Evolutionary conservation across 2,888 invertebrate species (phyloP), one percentile per base, ranked within the genome.

Genomic region (Deilephila elpenor): DNA sequence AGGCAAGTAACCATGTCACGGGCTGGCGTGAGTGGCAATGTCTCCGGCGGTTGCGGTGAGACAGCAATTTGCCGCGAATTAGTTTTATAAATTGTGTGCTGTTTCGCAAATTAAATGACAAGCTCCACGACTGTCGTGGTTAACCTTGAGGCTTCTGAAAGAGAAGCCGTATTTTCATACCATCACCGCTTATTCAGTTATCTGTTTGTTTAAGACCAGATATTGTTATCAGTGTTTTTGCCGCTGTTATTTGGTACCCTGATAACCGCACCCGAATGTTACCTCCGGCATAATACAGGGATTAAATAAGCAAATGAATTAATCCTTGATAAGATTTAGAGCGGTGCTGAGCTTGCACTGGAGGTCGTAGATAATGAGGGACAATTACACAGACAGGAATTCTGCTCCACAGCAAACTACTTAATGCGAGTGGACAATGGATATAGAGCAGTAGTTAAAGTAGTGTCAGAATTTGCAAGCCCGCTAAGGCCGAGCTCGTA

Each of bases 91-190:
- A 79, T 76, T 71, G 71, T 78, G 67, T 75, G 73, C 76, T 75
- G 76, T 79, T 76, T 78, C 74, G 77, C 74, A 78, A 79, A 80
- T 81, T 78, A 80, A 81, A 80, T 78, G 78, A 79, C 73, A 72
- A 79, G 78, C 73, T 78, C 76, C 78, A 81, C 78, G 78, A 77
- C 74, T 74, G 72, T 79, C 74, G 78, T 70, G 79, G 80, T 80
- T 75, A 72, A 67, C 72, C 67, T 73, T 64, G 64, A 64, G 14
- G 53, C 64, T 64, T 56, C 62, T 72, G 67, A 25, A 32, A 67
- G 44, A 67, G 44, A 67, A 25, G 64, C 44, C 51, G 51, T 56
- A n/a, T 56, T 5, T 56, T n/a, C 56, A n/a, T 19, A 53, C 5
- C 7, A 19, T 19, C n/a, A 56, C n/a, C 56, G 5, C n/a, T n/a